Percentiles rank a stretch among this genome's conserved stretches.
Conservation (phyloP, 2,797 vertebrate species). For the Falco columbarius region DNA sequence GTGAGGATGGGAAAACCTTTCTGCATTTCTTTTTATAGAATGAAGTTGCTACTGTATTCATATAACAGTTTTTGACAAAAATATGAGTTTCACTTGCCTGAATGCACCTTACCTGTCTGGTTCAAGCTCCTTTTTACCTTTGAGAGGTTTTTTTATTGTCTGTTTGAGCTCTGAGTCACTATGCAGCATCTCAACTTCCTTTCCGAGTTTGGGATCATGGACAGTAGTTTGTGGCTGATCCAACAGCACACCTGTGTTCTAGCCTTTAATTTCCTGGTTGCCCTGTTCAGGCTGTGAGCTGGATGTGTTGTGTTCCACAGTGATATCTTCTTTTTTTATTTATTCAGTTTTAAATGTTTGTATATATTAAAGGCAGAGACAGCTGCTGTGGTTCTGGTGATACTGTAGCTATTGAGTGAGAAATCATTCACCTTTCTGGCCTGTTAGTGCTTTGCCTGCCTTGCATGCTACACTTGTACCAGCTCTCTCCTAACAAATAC, state of each 20-base stretch:
- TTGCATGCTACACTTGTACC: accelerated
- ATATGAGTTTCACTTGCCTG: neutral
- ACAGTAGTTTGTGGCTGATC: neutral
- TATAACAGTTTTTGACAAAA: too few species aligned
- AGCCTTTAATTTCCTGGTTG: neutral
- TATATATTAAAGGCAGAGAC: neutral
- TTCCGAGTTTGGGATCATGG: neutral
- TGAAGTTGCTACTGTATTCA: neutral
- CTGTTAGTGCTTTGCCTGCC: too few species aligned
- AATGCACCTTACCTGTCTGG: neutral
- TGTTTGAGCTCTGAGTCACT: neutral
- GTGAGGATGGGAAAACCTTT: neutral
- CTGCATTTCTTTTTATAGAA: neutral
- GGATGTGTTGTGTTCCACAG: neutral
- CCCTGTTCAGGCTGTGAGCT: neutral
- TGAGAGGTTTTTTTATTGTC: neutral
- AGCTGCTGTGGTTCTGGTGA: neutral
- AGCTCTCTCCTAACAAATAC: neutral
- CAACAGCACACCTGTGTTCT: too few species aligned
- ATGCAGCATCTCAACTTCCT: neutral
- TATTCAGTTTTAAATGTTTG: too few species aligned
- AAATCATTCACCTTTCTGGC: neutral
- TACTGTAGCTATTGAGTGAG: neutral
- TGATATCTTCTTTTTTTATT: too few species aligned
- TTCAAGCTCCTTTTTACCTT: neutral